Percentiles rank a stretch among this genome's conserved stretches.
Conservation (phyloP, 2,797 vertebrate genomes). For the Sebastes kiyomatsui region DNA sequence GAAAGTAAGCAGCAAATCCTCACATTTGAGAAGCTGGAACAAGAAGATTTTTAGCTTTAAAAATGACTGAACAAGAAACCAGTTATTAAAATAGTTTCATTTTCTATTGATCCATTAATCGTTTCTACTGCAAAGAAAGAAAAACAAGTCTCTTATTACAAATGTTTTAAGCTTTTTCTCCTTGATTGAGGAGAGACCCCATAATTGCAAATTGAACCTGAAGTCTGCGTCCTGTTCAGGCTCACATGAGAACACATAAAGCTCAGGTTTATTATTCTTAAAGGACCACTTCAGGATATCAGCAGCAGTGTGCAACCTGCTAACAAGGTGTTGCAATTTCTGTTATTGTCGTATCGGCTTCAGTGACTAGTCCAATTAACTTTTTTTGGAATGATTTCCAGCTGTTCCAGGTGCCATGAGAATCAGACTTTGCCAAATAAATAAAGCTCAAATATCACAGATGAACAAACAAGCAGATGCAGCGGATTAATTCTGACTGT, state of each 20-base stretch:
- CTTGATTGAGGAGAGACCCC: neutral
- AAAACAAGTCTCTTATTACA: neutral
- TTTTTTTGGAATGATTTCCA: constrained; percentile 43
- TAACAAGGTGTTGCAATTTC: constrained; percentile 43
- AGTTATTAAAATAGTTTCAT: neutral
- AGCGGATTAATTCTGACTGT: constrained; percentile 4
- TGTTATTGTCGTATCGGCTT: neutral
- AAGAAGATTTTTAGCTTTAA: neutral
- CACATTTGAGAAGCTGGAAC: neutral
- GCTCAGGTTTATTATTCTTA: constrained; percentile 4
- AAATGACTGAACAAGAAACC: neutral
- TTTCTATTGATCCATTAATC: neutral
- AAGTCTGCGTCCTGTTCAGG: constrained; percentile 1
- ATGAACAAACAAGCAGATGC: constrained; percentile 28
- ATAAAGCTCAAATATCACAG: constrained; percentile 9
- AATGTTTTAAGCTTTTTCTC: neutral
- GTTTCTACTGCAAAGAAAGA: neutral
- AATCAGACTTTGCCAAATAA: constrained; percentile 22
- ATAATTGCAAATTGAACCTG: neutral
- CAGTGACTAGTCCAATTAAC: constrained; percentile 11
- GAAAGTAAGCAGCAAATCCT: neutral
- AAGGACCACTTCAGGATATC: neutral
- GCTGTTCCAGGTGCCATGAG: constrained; percentile 39
- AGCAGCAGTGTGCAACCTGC: constrained; percentile 3
- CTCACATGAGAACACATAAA: constrained; percentile 12